These are phyloP conservation scores for Canis aureus DNA, from an alignment of 2,113 vertebrate species.

Conservation along the genomic window DNA sequence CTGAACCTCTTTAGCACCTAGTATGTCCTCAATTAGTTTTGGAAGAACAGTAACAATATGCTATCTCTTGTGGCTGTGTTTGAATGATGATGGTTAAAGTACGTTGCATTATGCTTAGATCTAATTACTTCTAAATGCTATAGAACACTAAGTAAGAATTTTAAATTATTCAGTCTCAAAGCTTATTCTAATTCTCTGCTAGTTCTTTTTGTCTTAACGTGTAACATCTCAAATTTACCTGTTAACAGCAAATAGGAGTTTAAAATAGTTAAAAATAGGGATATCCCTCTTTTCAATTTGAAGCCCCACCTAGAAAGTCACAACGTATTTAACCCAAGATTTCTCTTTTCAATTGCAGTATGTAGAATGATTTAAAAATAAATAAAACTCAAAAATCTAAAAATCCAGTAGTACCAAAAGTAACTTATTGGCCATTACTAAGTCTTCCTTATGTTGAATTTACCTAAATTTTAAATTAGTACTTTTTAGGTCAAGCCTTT, in stretches of 20 bases:
- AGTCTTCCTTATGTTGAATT: not conserved
- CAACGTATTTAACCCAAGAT: not conserved
- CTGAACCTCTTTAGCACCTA: not conserved
- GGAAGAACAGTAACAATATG: not conserved
- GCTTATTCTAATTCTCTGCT: not conserved
- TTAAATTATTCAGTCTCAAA: not conserved
- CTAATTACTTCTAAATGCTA: not conserved
- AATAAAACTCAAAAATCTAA: not conserved
- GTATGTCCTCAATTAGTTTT: not conserved
- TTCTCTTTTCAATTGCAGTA: not conserved
- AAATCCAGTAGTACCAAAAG: not conserved
- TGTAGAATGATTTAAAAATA: conserved; percentile 11
- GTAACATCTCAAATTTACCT: not conserved
- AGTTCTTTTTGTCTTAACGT: not conserved
- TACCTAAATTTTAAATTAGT: not conserved
- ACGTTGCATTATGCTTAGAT: not conserved
- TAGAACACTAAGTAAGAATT: not conserved
- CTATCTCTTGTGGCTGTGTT: not conserved
- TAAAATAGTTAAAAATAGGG: not conserved
- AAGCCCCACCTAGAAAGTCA: not conserved
- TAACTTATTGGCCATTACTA: not conserved
- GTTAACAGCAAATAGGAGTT: not conserved
- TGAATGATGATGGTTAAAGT: not conserved
- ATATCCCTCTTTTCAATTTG: not conserved
- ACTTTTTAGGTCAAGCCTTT: not conserved